Percentiles rank a stretch among this genome's conserved stretches.
Conservation (phyloP, 2,797 vertebrate species). For the Iguana delicatissima region DNA sequence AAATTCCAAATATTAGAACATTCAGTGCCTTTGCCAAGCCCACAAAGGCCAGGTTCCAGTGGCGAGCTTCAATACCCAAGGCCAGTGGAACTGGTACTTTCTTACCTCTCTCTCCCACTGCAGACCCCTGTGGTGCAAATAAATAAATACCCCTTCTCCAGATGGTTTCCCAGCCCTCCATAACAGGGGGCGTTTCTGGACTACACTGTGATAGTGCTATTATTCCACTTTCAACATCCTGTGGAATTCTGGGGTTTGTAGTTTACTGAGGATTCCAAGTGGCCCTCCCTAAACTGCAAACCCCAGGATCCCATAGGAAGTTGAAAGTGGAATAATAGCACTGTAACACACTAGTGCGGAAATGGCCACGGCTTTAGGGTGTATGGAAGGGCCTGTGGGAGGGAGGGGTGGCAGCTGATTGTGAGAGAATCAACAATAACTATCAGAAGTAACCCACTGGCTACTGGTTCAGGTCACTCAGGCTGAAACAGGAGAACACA, state of each 20-base stretch:
- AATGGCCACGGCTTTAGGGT: not conserved
- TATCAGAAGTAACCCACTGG: not conserved
- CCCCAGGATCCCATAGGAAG: too few relatives aligned
- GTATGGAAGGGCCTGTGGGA: not conserved
- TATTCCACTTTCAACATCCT: too few relatives aligned
- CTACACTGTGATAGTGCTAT: too few relatives aligned
- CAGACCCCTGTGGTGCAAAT: not conserved
- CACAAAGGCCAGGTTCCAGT: not conserved
- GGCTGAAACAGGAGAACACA: not conserved
- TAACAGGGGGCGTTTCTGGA: not conserved
- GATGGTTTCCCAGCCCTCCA: not conserved
- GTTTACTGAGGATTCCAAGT: too few relatives aligned
- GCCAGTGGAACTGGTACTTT: not conserved
- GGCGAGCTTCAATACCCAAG: not conserved
- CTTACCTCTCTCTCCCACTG: not conserved
- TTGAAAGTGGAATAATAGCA: too few relatives aligned
- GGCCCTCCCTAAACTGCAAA: too few relatives aligned
- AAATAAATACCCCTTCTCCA: not conserved
- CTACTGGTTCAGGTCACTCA: not conserved
- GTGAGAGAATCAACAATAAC: not conserved
- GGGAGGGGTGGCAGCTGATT: too few relatives aligned
- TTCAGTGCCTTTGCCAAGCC: not conserved
- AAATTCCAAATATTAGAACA: not conserved
- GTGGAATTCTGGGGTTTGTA: too few relatives aligned
- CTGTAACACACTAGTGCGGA: too few relatives aligned